Conservation (phyloP, 2,797 vertebrate species). For the Phalloptychus januarius region DNA sequence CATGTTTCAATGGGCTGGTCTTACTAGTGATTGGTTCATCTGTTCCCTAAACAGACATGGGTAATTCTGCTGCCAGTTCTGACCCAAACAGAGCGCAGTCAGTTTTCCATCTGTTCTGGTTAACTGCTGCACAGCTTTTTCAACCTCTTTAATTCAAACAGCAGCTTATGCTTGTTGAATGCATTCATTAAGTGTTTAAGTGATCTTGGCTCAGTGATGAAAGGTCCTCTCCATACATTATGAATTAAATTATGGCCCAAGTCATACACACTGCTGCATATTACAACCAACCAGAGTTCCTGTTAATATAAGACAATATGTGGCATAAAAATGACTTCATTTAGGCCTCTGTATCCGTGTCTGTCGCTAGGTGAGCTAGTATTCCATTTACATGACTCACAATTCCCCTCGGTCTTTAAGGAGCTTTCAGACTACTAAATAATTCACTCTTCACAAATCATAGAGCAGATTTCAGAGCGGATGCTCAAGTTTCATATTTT, state of each 20-base stretch:
- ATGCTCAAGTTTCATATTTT: constrained; percentile 71
- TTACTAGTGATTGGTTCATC: not conserved
- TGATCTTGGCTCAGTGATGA: not conserved
- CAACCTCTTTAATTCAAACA: not conserved
- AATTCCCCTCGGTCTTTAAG: constrained; percentile 55
- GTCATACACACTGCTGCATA: not conserved
- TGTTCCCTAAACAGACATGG: not conserved
- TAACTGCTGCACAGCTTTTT: not conserved
- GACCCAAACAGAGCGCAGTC: not conserved
- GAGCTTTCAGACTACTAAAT: constrained; percentile 78
- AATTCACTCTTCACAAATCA: constrained; percentile 74
- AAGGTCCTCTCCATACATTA: not conserved
- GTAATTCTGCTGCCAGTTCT: not conserved
- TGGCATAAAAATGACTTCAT: constrained; percentile 45
- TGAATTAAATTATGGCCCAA: not conserved
- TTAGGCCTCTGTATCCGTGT: constrained; percentile 28
- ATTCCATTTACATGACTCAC: constrained; percentile 66
- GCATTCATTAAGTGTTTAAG: not conserved
- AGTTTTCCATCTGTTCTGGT: not conserved
- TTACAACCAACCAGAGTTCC: not conserved
- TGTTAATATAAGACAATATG: not conserved
- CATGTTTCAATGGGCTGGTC: not conserved
- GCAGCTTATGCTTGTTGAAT: not conserved
- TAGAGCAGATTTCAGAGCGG: constrained; percentile 62
- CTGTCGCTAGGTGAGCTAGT: constrained; percentile 44